Percentiles rank a stretch among this genome's conserved stretches.
Evolutionary conservation across 2,113 vertebrate species (phyloP).

Genomic region (Cynopterus brachyotis): DNA sequence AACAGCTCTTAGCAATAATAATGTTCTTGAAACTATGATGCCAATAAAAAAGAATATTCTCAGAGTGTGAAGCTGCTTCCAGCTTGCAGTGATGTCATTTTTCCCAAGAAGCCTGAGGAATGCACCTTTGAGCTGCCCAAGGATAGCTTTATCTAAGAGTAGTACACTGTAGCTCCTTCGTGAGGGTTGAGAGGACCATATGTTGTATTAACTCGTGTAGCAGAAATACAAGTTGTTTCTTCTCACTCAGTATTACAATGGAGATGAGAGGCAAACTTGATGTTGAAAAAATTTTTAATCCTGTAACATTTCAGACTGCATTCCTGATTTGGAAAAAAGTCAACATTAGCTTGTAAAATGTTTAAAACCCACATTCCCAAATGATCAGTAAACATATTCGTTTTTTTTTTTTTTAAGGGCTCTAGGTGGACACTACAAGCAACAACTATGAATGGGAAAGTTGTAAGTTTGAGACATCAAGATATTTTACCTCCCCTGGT

Average conservation of each 20-base stretch:
- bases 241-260: neutral
- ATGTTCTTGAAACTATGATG: neutral
- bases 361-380: neutral
- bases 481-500: neutral
- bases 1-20: neutral
- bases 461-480: conserved; percentile 86
- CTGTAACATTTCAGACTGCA: neutral
- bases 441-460: conserved; percentile 91
- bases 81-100: neutral
- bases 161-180: accelerated
- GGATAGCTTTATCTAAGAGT: neutral
- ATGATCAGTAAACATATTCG: neutral
- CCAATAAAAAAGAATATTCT: accelerated
- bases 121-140: neutral
- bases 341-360: neutral
- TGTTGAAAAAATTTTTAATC: neutral
- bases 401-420: conserved; percentile 84
- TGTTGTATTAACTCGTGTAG: neutral
- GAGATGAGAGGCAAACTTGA: neutral
- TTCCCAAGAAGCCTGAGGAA: neutral
- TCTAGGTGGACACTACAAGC: conserved; percentile 98
- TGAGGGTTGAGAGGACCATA: accelerated
- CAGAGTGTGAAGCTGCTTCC: neutral
- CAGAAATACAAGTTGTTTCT: neutral
- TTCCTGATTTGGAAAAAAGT: neutral